phyloP scores from a whole-genome alignment of 2,888 invertebrate species.

The Anorthoa munda region DNA sequence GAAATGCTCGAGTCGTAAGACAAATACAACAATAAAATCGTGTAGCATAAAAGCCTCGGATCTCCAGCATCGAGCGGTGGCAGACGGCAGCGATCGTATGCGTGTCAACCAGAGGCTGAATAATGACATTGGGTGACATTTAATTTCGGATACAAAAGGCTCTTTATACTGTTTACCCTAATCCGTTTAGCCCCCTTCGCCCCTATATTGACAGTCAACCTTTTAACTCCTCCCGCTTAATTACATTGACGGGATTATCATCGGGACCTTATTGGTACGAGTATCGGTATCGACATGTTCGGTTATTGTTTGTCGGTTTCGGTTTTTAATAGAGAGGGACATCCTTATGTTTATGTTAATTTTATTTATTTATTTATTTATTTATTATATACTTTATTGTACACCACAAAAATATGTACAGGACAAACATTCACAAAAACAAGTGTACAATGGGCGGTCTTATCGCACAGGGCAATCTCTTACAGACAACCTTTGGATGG shows the following conservation, averaged over 20 bases:
- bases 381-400: too few relatives aligned
- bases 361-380: too few relatives aligned
- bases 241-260: constrained; percentile 75
- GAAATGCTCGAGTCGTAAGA: neutral
- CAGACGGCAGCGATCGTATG: constrained; percentile 82
- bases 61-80: constrained; percentile 69
- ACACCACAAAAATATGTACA: too few relatives aligned
- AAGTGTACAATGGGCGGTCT: too few relatives aligned
- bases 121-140: constrained; percentile 90
- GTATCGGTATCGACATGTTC: constrained; percentile 54
- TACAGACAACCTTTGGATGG: too few relatives aligned
- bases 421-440: too few relatives aligned
- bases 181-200: constrained; percentile 79
- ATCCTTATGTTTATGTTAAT: constrained; percentile 54
- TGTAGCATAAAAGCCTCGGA: constrained; percentile 69
- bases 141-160: constrained; percentile 90
- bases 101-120: constrained; percentile 85
- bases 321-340: constrained; percentile 46
- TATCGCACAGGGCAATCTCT: too few relatives aligned
- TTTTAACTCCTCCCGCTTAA: constrained; percentile 79
- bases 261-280: constrained; percentile 52
- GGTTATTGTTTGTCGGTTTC: constrained; percentile 55
- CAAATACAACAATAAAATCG: constrained; percentile 57
- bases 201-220: constrained; percentile 80
- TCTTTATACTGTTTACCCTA: constrained; percentile 90